These are phyloP conservation scores for Leptinotarsa lineolata DNA, from an alignment of 1,140 invertebrate genomes.

Conservation along the genomic window DNA sequence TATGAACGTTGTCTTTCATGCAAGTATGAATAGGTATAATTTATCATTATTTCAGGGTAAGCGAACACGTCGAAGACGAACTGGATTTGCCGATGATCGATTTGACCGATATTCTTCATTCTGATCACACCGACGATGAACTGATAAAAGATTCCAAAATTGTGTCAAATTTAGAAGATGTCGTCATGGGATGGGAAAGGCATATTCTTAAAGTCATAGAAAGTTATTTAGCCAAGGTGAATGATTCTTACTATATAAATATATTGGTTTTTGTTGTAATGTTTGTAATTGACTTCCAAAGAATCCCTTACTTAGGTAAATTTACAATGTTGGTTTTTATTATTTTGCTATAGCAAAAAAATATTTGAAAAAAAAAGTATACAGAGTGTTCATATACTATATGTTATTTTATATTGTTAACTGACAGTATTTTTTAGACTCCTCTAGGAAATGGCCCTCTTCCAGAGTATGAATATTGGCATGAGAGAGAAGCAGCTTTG, in stretches of 20 bases:
- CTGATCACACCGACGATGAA: constrained; percentile 58
- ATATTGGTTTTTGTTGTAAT: neutral
- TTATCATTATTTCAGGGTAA: constrained; percentile 59
- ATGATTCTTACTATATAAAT: too few species aligned
- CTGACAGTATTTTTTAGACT: constrained; percentile 40
- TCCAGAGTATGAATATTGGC: constrained; percentile 83
- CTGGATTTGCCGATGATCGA: constrained; percentile 64
- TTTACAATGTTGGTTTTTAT: too few species aligned
- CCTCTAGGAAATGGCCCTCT: constrained; percentile 74
- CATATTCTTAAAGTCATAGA: constrained; percentile 65
- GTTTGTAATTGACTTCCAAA: neutral
- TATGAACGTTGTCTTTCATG: too few species aligned
- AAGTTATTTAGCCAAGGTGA: constrained; percentile 62
- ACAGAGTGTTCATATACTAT: neutral
- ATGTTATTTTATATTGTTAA: constrained; percentile 25
- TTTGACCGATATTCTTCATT: constrained; percentile 58
- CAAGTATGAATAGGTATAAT: too few species aligned
- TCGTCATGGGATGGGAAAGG: constrained; percentile 66
- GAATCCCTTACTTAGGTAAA: too few species aligned
- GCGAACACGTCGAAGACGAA: constrained; percentile 70
- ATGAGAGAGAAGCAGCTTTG: constrained; percentile 73
- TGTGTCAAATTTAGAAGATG: constrained; percentile 65
- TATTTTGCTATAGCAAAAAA: too few species aligned
- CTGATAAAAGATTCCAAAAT: constrained; percentile 59
- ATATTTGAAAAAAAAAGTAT: too few species aligned